Percentiles rank a stretch among this genome's conserved stretches.
Evolutionary conservation across 2,113 vertebrate species (phyloP).

Genomic region (Platichthys flesus): DNA sequence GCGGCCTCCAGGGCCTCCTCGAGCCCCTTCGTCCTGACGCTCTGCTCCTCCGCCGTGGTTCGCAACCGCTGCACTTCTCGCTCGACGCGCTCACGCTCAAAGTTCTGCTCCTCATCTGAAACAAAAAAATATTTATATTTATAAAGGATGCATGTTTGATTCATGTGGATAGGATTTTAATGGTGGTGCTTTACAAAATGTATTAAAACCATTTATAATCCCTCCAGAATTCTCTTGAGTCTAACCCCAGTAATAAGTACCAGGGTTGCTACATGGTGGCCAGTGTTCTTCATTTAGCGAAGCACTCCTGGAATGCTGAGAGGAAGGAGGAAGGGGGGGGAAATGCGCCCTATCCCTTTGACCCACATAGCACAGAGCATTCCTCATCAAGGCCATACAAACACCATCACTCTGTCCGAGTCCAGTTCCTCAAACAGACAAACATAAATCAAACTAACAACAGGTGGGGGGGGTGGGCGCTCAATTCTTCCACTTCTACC

Average conservation of each 20-base stretch:
- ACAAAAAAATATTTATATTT: background rate
- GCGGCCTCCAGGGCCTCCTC: conserved; percentile 92
- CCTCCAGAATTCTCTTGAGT: conserved; percentile 16
- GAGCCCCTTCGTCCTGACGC: conserved; percentile 86
- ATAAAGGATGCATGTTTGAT: background rate
- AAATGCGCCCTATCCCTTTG: conserved; percentile 74
- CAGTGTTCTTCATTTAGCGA: conserved; percentile 74
- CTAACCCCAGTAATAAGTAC: conserved; percentile 50
- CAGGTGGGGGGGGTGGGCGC: conserved; percentile 47
- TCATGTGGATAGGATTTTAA: background rate
- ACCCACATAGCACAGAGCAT: conserved; percentile 78
- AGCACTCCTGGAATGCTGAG: conserved; percentile 76
- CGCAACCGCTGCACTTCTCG: conserved; percentile 88
- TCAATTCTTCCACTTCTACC: conserved; percentile 53
- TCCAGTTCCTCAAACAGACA: conserved; percentile 65
- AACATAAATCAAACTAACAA: conserved; percentile 67
- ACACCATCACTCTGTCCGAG: conserved; percentile 63
- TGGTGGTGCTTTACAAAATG: background rate
- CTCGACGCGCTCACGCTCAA: conserved; percentile 90
- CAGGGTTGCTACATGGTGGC: conserved; percentile 62
- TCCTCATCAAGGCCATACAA: conserved; percentile 76
- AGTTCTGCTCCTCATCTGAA: conserved; percentile 91
- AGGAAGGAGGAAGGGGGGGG: conserved; percentile 60
- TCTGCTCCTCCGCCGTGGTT: conserved; percentile 89
- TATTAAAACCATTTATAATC: background rate